Conservation (phyloP, 2,888 invertebrate genomes). For the Drosophila barbarae region DNA sequence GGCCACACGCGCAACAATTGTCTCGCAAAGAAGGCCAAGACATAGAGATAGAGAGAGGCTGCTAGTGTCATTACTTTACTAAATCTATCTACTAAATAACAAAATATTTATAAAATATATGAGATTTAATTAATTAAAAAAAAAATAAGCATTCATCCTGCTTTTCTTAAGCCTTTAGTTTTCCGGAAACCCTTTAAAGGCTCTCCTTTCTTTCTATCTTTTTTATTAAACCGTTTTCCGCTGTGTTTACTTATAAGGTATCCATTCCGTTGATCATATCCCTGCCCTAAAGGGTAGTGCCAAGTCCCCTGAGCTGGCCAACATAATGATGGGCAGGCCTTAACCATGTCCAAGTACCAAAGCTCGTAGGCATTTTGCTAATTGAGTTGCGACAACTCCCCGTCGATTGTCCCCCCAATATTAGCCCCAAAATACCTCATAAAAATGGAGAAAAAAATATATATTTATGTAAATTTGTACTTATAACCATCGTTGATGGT, state of each 20-base stretch:
- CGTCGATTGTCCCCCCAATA: slow-evolving; percentile 27
- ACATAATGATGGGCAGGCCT: slow-evolving; percentile 56
- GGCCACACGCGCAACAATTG: slow-evolving; percentile 35
- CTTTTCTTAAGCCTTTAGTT: background rate
- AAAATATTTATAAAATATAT: background rate
- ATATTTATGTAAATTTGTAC: background rate
- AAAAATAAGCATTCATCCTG: background rate
- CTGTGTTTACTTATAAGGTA: background rate
- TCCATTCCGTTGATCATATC: background rate
- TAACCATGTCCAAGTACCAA: slow-evolving; percentile 47
- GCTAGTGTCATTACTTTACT: slow-evolving; percentile 24
- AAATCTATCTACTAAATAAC: no score
- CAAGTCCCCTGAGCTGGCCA: slow-evolving; percentile 33
- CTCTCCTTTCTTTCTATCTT: background rate
- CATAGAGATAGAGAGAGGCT: slow-evolving; percentile 26
- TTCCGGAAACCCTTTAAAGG: background rate
- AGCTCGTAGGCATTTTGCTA: slow-evolving; percentile 65
- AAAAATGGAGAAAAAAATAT: background rate
- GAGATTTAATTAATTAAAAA: background rate
- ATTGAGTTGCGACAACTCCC: slow-evolving; percentile 66
- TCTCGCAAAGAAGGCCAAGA: slow-evolving; percentile 20
- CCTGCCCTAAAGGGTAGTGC: background rate
- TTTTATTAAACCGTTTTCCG: background rate
- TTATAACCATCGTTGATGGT: slow-evolving; percentile 35
- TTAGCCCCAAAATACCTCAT: background rate